A percentile compares a stretch with the other conserved stretches of the same genome.
Conservation (phyloP, 2,888 invertebrate genomes). For the Epistrophella euchroma region DNA sequence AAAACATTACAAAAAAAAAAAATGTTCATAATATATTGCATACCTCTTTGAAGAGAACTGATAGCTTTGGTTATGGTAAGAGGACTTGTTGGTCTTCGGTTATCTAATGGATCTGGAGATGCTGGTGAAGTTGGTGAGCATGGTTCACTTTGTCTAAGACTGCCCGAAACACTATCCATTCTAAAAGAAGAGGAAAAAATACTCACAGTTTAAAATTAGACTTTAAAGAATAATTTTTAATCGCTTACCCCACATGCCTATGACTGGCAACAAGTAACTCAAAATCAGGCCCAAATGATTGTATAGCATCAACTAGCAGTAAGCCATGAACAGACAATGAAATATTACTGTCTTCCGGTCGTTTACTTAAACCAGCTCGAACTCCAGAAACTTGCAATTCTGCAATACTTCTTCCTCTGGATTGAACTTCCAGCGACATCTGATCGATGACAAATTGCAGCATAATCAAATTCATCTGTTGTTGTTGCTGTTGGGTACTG, state of each 20-base stretch:
- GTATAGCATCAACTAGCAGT: slow-evolving; percentile 96
- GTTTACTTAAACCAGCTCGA: slow-evolving; percentile 89
- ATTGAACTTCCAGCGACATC: slow-evolving; percentile 94
- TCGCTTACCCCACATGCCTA: slow-evolving; percentile 89
- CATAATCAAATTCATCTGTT: slow-evolving; percentile 87
- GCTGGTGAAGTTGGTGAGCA: slow-evolving; percentile 94
- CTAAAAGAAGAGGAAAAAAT: slow-evolving; percentile 83
- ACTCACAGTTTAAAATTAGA: background rate
- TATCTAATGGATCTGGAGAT: slow-evolving; percentile 86
- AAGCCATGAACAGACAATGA: slow-evolving; percentile 96
- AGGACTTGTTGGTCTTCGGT: slow-evolving; percentile 85
- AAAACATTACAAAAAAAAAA: background rate
- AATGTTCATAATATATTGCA: slow-evolving; percentile 1
- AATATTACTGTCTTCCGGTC: slow-evolving; percentile 90
- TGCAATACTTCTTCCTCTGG: slow-evolving; percentile 94
- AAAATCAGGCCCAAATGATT: slow-evolving; percentile 97
- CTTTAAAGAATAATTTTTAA: background rate
- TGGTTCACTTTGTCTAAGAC: slow-evolving; percentile 95
- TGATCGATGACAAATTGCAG: slow-evolving; percentile 95
- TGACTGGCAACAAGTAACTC: slow-evolving; percentile 97
- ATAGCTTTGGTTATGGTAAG: slow-evolving; percentile 86
- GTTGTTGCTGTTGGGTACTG: slow-evolving; percentile 77
- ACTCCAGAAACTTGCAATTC: slow-evolving; percentile 97
- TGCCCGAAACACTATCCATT: slow-evolving; percentile 97
- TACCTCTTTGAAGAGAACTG: slow-evolving; percentile 84